Evolutionary conservation across 2,797 vertebrate genomes (phyloP), one percentile per base, ranked within the genome.

Genomic region (Bradypodion pumilum): DNA sequence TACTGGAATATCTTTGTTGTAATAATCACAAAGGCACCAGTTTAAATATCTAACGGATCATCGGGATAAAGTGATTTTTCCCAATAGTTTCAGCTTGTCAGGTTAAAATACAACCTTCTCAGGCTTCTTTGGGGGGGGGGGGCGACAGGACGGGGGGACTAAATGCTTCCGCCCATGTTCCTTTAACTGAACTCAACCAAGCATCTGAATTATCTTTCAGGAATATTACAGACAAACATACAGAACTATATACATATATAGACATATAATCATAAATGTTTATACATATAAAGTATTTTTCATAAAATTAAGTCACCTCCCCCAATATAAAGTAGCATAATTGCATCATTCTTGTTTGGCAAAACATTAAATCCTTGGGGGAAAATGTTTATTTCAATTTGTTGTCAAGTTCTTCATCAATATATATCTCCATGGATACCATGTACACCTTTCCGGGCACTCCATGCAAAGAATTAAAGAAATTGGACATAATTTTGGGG

Each of bases 401-500:
- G 78, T 60, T 89, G 80, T 89, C 91, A 90, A 85, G 82, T 87
- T 94, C 87, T 90, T 92, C 32, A 23, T 27, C 86, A 86, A 89
- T 37, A 59, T 65, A 66, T 35, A 92, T 94, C 95, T 95, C 96
- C 97, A 96, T 96, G 97, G 97, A 97, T 97, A 97, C 97, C 97
- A 97, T 97, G 97, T 95, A 97, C 96, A 97, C 80, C 52, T 76
- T n/a, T 81, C 85, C 82, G 89, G 92, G 92, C 74, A 27, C 88
- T 86, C 46, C 70, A 42, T 84, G 84, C 86, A 86, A 16, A 70
- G 82, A 74, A 92, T 94, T 97, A 98, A 93, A 99, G 96, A 94
- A 98, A 96, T 94, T 99, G 97, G 94, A 99, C 98, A 2, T 99
- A 99, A 92, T 99, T 99, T 92, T 99, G 97, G 90, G 99, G 99